Conservation (phyloP, 2,888 invertebrate genomes). For the Hirtodrosophila trivittata region DNA sequence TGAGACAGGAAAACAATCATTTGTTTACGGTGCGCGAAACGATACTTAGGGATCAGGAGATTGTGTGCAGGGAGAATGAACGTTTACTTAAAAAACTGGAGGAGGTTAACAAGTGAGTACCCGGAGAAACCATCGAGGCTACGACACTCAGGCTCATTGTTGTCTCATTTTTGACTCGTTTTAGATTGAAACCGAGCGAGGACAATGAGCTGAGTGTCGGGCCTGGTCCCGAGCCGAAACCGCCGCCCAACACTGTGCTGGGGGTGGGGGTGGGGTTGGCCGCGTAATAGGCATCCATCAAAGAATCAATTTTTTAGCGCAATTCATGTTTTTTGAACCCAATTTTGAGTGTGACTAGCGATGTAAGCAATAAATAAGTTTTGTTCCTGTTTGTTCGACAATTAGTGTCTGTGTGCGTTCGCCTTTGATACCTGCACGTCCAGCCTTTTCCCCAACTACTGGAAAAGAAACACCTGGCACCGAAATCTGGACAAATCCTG, state of each 20-base stretch:
- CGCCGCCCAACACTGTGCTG: neutral
- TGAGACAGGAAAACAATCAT: slow-evolving; percentile 93
- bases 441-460: slow-evolving; percentile 88
- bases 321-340: slow-evolving; percentile 44
- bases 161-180: slow-evolving; percentile 76
- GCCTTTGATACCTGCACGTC: slow-evolving; percentile 91
- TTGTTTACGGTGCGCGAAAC: slow-evolving; percentile 91
- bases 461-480: slow-evolving; percentile 82
- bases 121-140: slow-evolving; percentile 8
- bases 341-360: slow-evolving; percentile 68
- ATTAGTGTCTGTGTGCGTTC: slow-evolving; percentile 91
- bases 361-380: slow-evolving; percentile 47
- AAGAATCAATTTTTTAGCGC: slow-evolving; percentile 9
- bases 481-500: slow-evolving; percentile 91
- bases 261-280: slow-evolving; percentile 25
- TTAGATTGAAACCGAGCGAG: slow-evolving; percentile 73
- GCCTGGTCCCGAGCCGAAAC: slow-evolving; percentile 9
- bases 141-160: slow-evolving; percentile 71
- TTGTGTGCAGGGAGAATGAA: slow-evolving; percentile 96
- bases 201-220: slow-evolving; percentile 72
- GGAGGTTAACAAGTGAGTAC: slow-evolving; percentile 92
- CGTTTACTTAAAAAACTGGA: slow-evolving; percentile 93
- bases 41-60: slow-evolving; percentile 93
- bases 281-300: slow-evolving; percentile 8
- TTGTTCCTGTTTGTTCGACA: slow-evolving; percentile 18